A percentile compares a stretch with the other conserved stretches of the same genome.
phyloP scores from a whole-genome alignment of 2,888 invertebrate genomes.

The Trichogramma dendrolimi region DNA sequence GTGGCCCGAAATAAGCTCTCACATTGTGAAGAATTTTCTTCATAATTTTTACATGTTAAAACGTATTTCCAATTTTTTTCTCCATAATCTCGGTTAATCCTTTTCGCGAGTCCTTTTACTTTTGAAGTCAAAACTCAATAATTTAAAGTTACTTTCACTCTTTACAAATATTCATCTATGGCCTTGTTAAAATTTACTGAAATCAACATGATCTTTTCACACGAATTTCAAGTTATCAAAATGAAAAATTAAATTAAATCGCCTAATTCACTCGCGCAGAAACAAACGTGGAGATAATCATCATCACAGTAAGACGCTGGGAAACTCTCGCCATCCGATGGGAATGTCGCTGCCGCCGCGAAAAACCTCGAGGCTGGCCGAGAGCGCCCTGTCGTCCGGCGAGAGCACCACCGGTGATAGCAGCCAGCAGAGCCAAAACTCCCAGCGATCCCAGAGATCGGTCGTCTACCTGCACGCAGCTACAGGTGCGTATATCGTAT shows the following conservation, averaged over 20 bases:
- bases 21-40: not conserved
- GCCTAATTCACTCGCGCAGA: conserved; percentile 27
- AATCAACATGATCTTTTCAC: not conserved
- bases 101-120: too few relatives aligned
- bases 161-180: too few relatives aligned
- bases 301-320: conserved; percentile 41
- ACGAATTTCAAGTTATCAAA: not conserved
- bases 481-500: conserved; percentile 58
- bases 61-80: conserved; percentile 1
- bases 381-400: conserved; percentile 49
- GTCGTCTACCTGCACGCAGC: conserved; percentile 82
- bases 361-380: conserved; percentile 46
- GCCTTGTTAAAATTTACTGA: too few relatives aligned
- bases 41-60: not conserved
- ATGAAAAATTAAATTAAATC: not conserved
- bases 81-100: not conserved
- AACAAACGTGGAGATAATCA: conserved; percentile 46
- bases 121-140: too few relatives aligned
- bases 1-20: not conserved
- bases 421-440: conserved; percentile 63
- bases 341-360: conserved; percentile 42
- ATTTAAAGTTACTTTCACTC: too few relatives aligned
- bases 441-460: conserved; percentile 66
- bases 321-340: conserved; percentile 44
- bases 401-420: conserved; percentile 54